Evolutionary conservation across 2,113 vertebrate genomes (phyloP).

Genomic region (Camelus bactrianus): DNA sequence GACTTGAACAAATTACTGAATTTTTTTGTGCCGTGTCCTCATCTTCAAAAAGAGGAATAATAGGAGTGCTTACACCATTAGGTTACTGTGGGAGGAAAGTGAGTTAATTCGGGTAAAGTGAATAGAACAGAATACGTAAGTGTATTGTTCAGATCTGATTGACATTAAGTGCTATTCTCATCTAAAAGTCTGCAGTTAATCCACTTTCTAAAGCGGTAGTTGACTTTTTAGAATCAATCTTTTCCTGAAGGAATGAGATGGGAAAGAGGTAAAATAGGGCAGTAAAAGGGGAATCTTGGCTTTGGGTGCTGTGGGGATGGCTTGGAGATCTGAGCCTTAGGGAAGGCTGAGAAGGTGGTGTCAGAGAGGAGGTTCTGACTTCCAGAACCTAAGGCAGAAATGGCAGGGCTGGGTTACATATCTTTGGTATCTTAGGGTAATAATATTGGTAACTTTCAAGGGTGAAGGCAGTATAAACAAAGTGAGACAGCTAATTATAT

Average conservation of each 20-base stretch:
- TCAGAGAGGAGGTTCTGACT: neutral
- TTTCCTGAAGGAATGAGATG: neutral
- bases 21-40: neutral
- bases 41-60: neutral
- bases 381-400: neutral
- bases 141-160: neutral
- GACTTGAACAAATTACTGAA: neutral
- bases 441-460: conserved; percentile 24
- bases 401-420: neutral
- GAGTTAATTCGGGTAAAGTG: neutral
- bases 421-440: neutral
- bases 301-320: neutral
- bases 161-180: neutral
- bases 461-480: neutral
- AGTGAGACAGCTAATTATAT: conserved; percentile 6
- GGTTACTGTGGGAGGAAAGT: neutral
- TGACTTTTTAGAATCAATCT: neutral
- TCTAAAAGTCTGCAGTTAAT: neutral
- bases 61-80: neutral
- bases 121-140: neutral
- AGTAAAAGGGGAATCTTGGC: neutral
- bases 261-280: neutral
- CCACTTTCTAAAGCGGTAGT: neutral
- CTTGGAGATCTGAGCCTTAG: neutral
- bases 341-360: neutral